Base-by-base conservation (phyloP, 1,140 invertebrate species). In the Nixonia krombeini region DNA sequence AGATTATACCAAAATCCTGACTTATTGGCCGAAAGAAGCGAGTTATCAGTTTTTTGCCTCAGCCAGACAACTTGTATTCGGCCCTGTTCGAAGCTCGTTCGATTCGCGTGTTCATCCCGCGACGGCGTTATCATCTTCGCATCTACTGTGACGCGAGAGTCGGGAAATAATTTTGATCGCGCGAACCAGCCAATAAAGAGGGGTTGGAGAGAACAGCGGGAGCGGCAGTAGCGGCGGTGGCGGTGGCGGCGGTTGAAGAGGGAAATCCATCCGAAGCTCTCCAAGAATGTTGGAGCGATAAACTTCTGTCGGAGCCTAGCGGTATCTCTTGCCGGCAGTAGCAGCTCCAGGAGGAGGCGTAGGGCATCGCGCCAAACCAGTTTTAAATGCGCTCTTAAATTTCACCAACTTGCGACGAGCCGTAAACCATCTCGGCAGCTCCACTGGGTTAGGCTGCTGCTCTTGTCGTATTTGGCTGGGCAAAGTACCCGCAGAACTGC, bases 371-470 rank as follows among this genome's bases (percentile, higher is more conserved):
- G 81, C 81, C 82, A 84, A 84, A 84, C 82, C 81, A 83, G 82
- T 82, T 84, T 84, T 83, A 84, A 83, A 84, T 83, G 81, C 80
- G 80, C 80, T 83, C 82, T 84, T 84, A 84, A 84, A 84, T 83
- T 83, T 81, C 76, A 76, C 71, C 78, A 79, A 81, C 73, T 80
- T 79, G 75, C 81, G 76, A 83, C 81, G 80, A 82, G 77, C 80
- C 79, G 82, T 84, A 84, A 83, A 83, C 77, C 77, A 84, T 82
- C 79, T 81, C 76, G 74, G 73, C 75, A 75, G 75, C 78, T 82
- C 76, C 67, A 73, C 65, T 55, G 73, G 69, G 76, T 79, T 80
- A 81, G 75, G 74, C 72, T 72, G 75, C 71, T 77, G 76, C 61
- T 73, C 73, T 73, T 75, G 73, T 78, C 72, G 75, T 76, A 78